Evolutionary conservation across 2,113 vertebrate species (phyloP).

Genomic region (Acrocephalus kingi): DNA sequence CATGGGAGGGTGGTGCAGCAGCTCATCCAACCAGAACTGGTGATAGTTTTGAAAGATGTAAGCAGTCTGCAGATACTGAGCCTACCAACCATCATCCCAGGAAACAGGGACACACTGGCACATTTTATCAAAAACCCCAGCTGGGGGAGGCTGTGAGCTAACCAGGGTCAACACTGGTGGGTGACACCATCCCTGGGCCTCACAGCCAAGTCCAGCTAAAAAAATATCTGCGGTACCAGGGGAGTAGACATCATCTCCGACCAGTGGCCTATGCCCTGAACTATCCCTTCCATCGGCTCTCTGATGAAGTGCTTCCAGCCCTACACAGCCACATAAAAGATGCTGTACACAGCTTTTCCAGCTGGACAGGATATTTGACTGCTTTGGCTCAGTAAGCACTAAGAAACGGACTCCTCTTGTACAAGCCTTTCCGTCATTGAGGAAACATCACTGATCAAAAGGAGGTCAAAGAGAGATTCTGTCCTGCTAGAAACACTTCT

Average conservation of each 20-base stretch:
- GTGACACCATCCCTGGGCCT: background rate
- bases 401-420: background rate
- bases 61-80: background rate
- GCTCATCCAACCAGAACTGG: background rate
- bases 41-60: background rate
- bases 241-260: fast-evolving
- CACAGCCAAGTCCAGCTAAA: background rate
- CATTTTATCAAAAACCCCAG: background rate
- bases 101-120: background rate
- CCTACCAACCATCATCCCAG: background rate
- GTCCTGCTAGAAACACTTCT: background rate
- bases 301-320: background rate
- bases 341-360: background rate
- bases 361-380: background rate
- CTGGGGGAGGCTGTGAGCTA: background rate
- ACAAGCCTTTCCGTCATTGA: background rate
- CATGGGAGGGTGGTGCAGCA: background rate
- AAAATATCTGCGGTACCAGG: background rate
- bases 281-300: background rate
- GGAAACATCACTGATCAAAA: background rate
- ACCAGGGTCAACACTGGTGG: background rate
- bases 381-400: background rate
- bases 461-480: background rate
- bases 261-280: fast-evolving
- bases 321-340: background rate